Evolutionary conservation across 1,140 invertebrate species (phyloP).

Genomic region (Scaptomyza montana): DNA sequence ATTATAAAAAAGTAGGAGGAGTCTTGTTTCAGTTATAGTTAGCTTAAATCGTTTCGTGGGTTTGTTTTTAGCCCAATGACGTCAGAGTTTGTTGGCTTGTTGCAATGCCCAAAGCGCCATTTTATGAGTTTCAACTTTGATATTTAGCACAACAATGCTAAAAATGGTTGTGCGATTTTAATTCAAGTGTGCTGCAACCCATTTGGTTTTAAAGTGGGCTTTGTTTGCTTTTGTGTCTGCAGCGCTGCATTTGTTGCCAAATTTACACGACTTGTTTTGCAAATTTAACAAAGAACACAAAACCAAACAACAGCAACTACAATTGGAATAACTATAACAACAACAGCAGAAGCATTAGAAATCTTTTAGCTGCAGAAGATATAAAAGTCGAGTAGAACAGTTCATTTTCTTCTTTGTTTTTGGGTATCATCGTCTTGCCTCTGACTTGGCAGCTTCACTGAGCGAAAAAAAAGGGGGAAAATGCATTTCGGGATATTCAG

Average conservation of each 20-base stretch:
- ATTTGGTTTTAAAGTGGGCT: conserved; percentile 29
- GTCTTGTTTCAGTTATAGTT: not conserved
- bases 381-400: conserved; percentile 16
- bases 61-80: conserved; percentile 1
- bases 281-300: conserved; percentile 53
- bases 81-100: not conserved
- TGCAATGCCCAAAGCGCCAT: conserved; percentile 16
- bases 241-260: conserved; percentile 53
- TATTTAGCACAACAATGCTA: conserved; percentile 49
- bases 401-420: conserved; percentile 28
- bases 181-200: conserved; percentile 21
- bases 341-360: conserved; percentile 21
- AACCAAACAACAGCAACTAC: conserved; percentile 14
- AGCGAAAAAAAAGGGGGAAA: not conserved
- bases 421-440: too few relatives aligned
- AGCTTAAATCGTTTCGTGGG: not conserved
- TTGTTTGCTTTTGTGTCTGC: conserved; percentile 42
- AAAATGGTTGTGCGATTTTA: not conserved
- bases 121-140: conserved; percentile 74
- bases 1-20: not conserved
- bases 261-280: conserved; percentile 65
- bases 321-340: conserved; percentile 10
- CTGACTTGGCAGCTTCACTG: not conserved
- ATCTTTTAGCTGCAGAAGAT: conserved; percentile 26
- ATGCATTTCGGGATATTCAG: too few relatives aligned